Evolutionary conservation across 2,888 invertebrate species (phyloP).

Genomic region (Cephus spinipes): DNA sequence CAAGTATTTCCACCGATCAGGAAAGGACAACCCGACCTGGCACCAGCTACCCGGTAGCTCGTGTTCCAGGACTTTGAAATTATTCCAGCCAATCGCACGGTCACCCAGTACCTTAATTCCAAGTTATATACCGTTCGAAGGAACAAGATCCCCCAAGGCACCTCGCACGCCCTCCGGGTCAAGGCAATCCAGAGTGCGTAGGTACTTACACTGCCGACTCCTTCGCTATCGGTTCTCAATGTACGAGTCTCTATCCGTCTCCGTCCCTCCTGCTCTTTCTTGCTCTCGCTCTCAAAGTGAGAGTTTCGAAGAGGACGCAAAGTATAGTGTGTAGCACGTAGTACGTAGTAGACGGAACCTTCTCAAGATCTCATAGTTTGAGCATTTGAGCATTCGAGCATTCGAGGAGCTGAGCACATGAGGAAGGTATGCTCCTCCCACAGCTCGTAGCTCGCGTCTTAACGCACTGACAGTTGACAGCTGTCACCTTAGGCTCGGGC

Average conservation of each 20-base stretch:
- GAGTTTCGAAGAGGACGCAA: neutral
- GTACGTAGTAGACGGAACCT: neutral
- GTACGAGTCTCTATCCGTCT: neutral
- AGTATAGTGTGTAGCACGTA: neutral
- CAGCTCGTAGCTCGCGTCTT: conserved; percentile 16
- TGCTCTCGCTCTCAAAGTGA: neutral
- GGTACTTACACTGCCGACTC: conserved; percentile 3
- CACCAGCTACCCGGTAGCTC: too few relatives aligned
- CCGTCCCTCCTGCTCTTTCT: too few relatives aligned
- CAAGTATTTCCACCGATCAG: too few relatives aligned
- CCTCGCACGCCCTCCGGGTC: conserved; percentile 53
- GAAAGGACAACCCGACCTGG: too few relatives aligned
- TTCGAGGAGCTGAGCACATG: neutral
- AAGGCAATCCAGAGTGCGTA: conserved; percentile 47
- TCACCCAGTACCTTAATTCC: conserved; percentile 50
- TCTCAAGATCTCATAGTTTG: neutral
- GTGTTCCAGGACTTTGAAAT: conserved; percentile 13
- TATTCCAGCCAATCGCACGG: conserved; percentile 40
- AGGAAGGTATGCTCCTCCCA: conserved; percentile 26
- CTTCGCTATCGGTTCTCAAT: neutral
- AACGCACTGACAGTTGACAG: conserved; percentile 51
- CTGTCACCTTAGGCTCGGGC: conserved; percentile 60
- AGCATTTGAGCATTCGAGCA: neutral
- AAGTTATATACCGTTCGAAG: conserved; percentile 33
- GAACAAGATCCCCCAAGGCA: conserved; percentile 25